These are phyloP conservation scores for Cephus rjabovi DNA, from an alignment of 2,888 invertebrate species.

Conservation along the genomic window DNA sequence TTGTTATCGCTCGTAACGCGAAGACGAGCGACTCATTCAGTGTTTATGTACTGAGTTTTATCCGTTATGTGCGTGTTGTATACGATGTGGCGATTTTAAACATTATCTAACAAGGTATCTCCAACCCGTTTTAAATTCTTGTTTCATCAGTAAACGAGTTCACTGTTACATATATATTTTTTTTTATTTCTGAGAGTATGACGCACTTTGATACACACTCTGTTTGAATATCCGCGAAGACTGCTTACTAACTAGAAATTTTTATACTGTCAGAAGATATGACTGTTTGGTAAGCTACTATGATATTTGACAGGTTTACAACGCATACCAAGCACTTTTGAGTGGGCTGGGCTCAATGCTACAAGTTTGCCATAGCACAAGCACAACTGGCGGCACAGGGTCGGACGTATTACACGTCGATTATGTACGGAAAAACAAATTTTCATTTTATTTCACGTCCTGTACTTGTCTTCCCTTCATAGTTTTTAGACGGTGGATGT, in stretches of 20 bases:
- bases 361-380: conserved; percentile 74
- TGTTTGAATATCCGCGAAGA: not conserved
- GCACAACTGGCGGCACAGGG: conserved; percentile 47
- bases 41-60: not conserved
- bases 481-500: conserved; percentile 47
- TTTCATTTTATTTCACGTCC: conserved; percentile 19
- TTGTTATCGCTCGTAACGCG: not conserved
- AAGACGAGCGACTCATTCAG: not conserved
- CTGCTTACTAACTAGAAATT: not conserved
- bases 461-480: conserved; percentile 34
- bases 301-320: conserved; percentile 72
- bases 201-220: not conserved
- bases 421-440: conserved; percentile 56
- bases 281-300: conserved; percentile 25
- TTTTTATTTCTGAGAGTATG: not conserved
- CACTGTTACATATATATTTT: not conserved
- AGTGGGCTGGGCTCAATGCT: conserved; percentile 76
- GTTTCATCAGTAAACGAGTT: not conserved
- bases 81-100: not conserved
- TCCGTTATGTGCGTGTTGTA: not conserved
- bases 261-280: not conserved
- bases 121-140: not conserved
- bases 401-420: conserved; percentile 56
- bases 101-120: not conserved
- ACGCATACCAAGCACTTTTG: conserved; percentile 75